These are phyloP conservation scores for Acleris cristana DNA, from an alignment of 2,888 invertebrate genomes.

Conservation along the genomic window DNA sequence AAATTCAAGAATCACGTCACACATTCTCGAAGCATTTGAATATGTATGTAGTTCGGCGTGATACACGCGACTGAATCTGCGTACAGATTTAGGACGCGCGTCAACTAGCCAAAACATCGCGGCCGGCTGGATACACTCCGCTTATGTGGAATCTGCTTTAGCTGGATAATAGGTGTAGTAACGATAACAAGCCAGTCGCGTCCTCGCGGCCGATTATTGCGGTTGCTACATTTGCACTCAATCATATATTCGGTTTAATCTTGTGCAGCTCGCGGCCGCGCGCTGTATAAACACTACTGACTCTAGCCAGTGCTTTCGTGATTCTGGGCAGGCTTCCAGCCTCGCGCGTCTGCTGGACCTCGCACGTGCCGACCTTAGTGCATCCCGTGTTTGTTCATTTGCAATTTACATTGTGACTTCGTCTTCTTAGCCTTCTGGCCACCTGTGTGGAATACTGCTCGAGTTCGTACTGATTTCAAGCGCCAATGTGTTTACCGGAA, in stretches of 20 bases:
- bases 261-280: conserved; percentile 22
- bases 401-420: conserved; percentile 14
- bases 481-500: conserved; percentile 31
- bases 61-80: conserved; percentile 54
- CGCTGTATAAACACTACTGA: neutral
- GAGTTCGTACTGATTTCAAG: conserved; percentile 17
- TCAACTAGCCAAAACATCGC: conserved; percentile 73
- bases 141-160: conserved; percentile 64
- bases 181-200: conserved; percentile 80
- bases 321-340: conserved; percentile 21
- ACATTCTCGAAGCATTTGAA: neutral
- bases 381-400: conserved; percentile 22
- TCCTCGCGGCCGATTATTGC: conserved; percentile 79
- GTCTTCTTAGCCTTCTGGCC: conserved; percentile 31
- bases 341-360: conserved; percentile 18
- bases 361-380: conserved; percentile 23
- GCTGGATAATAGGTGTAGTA: conserved; percentile 74
- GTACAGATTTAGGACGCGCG: conserved; percentile 68
- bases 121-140: conserved; percentile 65
- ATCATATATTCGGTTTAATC: conserved; percentile 48
- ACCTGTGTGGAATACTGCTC: conserved; percentile 28
- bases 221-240: conserved; percentile 69
- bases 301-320: conserved; percentile 8
- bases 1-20: too few species aligned
- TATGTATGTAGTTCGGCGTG: conserved; percentile 47